phyloP scores from a whole-genome alignment of 2,888 invertebrate genomes.

The Hololepta plana region DNA sequence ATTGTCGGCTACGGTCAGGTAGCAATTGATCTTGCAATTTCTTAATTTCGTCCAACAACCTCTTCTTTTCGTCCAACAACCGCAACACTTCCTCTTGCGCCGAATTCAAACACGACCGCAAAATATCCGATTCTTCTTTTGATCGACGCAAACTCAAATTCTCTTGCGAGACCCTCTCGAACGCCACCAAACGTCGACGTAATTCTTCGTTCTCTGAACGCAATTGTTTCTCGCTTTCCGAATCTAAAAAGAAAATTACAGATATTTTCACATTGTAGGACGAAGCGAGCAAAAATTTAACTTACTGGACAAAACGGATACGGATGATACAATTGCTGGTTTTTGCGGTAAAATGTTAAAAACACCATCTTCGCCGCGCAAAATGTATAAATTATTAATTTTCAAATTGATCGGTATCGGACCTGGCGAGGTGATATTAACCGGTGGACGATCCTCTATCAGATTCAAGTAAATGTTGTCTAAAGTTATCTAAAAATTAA shows the following conservation, averaged over 20 bases:
- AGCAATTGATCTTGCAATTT: conserved; percentile 39
- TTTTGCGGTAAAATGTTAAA: conserved; percentile 46
- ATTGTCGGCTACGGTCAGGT: conserved; percentile 22
- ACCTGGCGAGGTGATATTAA: conserved; percentile 64
- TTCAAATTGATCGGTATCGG: conserved; percentile 61
- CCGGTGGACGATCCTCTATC: conserved; percentile 68
- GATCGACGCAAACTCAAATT: conserved; percentile 30
- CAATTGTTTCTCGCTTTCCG: conserved; percentile 33
- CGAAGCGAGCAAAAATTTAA: not conserved
- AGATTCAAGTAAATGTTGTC: conserved; percentile 59
- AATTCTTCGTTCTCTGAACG: conserved; percentile 45
- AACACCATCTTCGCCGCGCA: conserved; percentile 54
- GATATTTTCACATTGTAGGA: too few relatives aligned
- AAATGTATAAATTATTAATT: conserved; percentile 49
- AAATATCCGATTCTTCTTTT: conserved; percentile 39
- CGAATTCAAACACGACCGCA: conserved; percentile 40
- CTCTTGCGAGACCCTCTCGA: conserved; percentile 40
- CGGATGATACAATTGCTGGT: too few relatives aligned
- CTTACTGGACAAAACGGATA: conserved; percentile 12
- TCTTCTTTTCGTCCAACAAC: conserved; percentile 54
- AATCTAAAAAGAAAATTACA: too few relatives aligned
- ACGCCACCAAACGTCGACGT: conserved; percentile 36
- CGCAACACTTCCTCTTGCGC: conserved; percentile 59
- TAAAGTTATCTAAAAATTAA: conserved; percentile 47
- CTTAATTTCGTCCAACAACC: conserved; percentile 49